Conservation (phyloP, 2,888 invertebrate species). For the Apoda limacodes region DNA sequence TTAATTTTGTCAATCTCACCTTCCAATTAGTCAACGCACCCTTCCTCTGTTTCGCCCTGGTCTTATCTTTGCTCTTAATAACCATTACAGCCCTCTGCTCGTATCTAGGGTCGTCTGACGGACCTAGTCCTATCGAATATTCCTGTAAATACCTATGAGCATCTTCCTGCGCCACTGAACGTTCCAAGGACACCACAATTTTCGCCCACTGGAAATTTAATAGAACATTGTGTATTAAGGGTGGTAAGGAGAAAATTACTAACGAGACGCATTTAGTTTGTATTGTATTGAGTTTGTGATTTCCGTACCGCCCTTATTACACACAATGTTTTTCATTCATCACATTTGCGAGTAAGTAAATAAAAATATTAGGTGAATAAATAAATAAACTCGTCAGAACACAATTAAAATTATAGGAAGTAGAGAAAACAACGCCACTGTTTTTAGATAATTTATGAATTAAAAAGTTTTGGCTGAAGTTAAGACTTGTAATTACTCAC, state of each 20-base stretch:
- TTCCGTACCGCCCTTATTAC: no score
- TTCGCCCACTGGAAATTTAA: slow-evolving; percentile 88
- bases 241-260: no score
- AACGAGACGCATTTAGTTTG: slow-evolving; percentile 1
- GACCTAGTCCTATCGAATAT: slow-evolving; percentile 93
- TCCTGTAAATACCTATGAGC: slow-evolving; percentile 93
- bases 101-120: slow-evolving; percentile 83
- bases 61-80: slow-evolving; percentile 97
- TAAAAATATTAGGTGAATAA: no score
- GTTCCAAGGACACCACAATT: slow-evolving; percentile 95
- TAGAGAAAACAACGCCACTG: no score
- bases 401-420: no score
- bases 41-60: slow-evolving; percentile 94
- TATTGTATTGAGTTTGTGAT: neutral
- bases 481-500: no score
- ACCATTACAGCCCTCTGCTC: slow-evolving; percentile 97
- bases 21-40: slow-evolving; percentile 98
- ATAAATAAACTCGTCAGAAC: no score
- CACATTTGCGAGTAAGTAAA: no score
- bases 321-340: no score
- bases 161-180: slow-evolving; percentile 91
- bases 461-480: no score
- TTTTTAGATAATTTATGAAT: no score
- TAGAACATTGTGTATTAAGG: neutral
- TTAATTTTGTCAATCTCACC: slow-evolving; percentile 58